Evolutionary conservation across 2,797 vertebrate species (phyloP), one percentile per base, ranked within the genome.

Genomic region (Etheostoma perlongum): DNA sequence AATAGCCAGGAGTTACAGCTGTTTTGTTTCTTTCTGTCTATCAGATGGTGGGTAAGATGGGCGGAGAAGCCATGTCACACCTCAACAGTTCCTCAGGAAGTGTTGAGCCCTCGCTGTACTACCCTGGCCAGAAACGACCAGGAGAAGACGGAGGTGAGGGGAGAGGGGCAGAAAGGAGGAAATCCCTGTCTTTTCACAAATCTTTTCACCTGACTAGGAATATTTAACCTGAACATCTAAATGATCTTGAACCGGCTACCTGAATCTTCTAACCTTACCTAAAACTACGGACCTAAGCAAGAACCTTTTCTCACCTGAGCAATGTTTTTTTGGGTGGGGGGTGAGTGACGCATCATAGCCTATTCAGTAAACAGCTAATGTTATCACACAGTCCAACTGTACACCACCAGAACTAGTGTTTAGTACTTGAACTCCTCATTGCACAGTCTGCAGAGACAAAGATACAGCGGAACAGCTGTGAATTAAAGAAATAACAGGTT

Each of bases 11-110:
- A 57, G 53, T 64, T 48, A 51, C 69, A 19, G 57, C 25, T 72
- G 66, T 72, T 72, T n/a, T 72, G 7, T 51, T 1, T 67, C 5
- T 63, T 2, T 53, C 25, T 74, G 57, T 76, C 21, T 13, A 7
- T 74, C 76, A 93, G 91, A 93, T 93, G 86, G 91, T 92, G 68
- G 92, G 88, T 4, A 93, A 92, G 85, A 93, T 92, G 71, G 86
- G 89, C 0, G 83, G 76, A 70, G 91, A 93, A 73, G 59, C 87
- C 67, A 90, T 93, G 87, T 88, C 93, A 48, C 92, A 92, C 89
- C 87, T 91, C 60, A 93, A 93, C 90, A 93, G 90, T 85, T 92
- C 93, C 53, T 85, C 93, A 72, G 93, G 82, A 67, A 70, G 87
- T 1, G 90, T 85, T 0, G 93, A 94, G 23, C 75, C 89, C 5